phyloP scores from a whole-genome alignment of 2,113 vertebrate species.

The Tychaedon coryphoeus region DNA sequence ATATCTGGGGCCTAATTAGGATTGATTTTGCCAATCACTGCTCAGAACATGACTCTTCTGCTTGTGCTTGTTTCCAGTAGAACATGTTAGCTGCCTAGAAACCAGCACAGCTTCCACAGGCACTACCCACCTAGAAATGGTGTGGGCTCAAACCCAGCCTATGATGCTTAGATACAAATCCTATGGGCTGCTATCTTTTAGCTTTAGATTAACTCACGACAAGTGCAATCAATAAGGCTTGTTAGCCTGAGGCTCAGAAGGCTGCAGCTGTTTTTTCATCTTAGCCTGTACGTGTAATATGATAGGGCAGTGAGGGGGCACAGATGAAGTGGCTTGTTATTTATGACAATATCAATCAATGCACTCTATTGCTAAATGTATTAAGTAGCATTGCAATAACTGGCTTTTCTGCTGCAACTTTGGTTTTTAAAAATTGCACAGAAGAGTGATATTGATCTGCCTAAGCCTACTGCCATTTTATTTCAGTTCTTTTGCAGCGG shows the following conservation, averaged over 20 bases:
- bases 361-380: constrained; percentile 31
- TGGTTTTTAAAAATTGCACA: constrained; percentile 28
- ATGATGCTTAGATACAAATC: neutral
- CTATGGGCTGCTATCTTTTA: constrained; percentile 12
- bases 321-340: constrained; percentile 19
- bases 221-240: constrained; percentile 50
- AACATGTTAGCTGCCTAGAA: neutral
- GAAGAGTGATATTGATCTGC: constrained; percentile 22
- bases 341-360: constrained; percentile 58
- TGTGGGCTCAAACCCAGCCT: neutral
- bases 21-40: constrained; percentile 26
- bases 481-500: neutral
- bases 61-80: neutral
- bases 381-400: constrained; percentile 20
- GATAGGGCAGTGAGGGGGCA: neutral
- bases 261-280: neutral
- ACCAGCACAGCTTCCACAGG: neutral
- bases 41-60: neutral
- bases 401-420: constrained; percentile 28
- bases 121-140: neutral
- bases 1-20: constrained; percentile 36
- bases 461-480: neutral
- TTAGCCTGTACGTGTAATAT: neutral
- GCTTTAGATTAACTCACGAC: constrained; percentile 31
- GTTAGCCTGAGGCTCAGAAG: constrained; percentile 38